Evolutionary conservation across 2,888 invertebrate species (phyloP).

Genomic region (Agrenia bidenticulata): DNA sequence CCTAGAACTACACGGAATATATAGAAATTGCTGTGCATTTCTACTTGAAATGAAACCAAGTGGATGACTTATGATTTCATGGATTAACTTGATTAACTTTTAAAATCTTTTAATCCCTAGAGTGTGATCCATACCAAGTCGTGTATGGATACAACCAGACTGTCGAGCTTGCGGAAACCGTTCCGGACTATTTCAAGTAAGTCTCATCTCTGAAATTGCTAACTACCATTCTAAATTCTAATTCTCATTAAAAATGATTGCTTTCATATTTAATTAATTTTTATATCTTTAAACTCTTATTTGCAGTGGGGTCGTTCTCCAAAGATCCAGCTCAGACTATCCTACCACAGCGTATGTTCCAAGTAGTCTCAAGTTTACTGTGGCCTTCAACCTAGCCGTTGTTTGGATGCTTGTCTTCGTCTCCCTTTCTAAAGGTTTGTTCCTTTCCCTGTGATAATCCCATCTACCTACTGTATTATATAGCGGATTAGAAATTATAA

Average conservation of each 20-base stretch:
- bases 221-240: not conserved
- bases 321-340: conserved; percentile 60
- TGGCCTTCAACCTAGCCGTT: conserved; percentile 84
- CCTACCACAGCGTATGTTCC: conserved; percentile 54
- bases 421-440: conserved; percentile 74
- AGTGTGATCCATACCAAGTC: conserved; percentile 33
- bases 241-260: too few species aligned
- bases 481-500: too few species aligned
- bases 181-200: conserved; percentile 69
- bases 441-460: too few species aligned
- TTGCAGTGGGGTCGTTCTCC: conserved; percentile 79
- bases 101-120: conserved; percentile 22
- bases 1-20: too few species aligned
- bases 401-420: conserved; percentile 89
- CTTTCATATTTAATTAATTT: too few species aligned
- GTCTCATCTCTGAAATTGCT: conserved; percentile 19
- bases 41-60: too few species aligned
- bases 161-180: conserved; percentile 68
- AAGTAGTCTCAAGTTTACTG: conserved; percentile 76
- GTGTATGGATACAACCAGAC: conserved; percentile 9
- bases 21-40: too few species aligned
- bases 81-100: not conserved
- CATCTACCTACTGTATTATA: too few species aligned
- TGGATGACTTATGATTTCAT: not conserved
- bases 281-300: too few species aligned